Conservation (phyloP, 2,113 vertebrate genomes). For the Tiliqua scincoides region DNA sequence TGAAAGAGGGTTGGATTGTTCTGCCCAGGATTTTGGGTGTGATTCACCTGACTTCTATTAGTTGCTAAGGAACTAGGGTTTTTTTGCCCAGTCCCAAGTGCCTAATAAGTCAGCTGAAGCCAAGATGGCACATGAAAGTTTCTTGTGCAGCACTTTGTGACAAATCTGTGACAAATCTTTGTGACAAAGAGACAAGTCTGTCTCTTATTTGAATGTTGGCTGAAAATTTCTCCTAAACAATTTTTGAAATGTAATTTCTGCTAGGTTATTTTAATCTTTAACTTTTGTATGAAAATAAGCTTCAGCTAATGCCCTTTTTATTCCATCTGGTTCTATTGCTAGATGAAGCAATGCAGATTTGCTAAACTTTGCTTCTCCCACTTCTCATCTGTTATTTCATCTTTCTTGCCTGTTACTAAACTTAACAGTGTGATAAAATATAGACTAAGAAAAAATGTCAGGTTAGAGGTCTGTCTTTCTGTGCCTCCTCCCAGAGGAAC, state of each 20-base stretch:
- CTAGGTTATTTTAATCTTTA: background rate
- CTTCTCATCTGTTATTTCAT: background rate
- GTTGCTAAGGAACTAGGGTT: too few species aligned
- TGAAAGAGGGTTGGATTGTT: too few species aligned
- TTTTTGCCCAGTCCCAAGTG: too few species aligned
- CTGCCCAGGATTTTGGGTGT: too few species aligned
- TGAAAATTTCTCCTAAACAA: background rate
- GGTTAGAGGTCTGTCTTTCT: background rate
- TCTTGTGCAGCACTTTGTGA: background rate
- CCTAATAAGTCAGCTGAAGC: background rate
- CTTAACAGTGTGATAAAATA: background rate
- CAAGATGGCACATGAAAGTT: background rate
- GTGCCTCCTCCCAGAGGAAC: background rate
- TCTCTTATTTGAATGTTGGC: background rate
- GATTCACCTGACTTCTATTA: too few species aligned
- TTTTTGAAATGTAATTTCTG: background rate
- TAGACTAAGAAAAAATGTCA: background rate
- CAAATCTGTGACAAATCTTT: too few species aligned
- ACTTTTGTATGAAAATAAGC: background rate
- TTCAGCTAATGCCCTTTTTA: constrained; percentile 5
- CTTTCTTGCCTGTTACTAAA: background rate
- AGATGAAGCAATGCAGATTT: constrained; percentile 10
- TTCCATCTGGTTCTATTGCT: background rate
- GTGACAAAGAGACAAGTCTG: background rate
- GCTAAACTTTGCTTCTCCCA: constrained; percentile 29